Base-by-base conservation (phyloP, 2,113 vertebrate genomes). In the Otus sunia region DNA sequence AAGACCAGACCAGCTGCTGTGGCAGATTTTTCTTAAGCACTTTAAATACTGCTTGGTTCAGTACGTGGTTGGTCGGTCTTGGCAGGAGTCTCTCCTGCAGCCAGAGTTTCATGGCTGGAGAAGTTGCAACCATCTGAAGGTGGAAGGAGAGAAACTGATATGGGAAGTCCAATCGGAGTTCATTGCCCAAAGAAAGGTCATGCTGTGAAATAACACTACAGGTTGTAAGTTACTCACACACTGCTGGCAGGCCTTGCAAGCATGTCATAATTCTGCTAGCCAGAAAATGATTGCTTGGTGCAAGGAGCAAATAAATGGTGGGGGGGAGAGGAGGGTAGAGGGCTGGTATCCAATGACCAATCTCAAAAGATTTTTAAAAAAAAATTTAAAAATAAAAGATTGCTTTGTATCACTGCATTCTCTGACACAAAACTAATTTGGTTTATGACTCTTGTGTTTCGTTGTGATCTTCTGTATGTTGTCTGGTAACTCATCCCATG, bases 41-140 rank as follows among this genome's bases (percentile, higher is more conserved):
- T 92, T 94, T 55, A 87, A 95, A 62, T 91, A 80, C 10, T 74
- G 27, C 36, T 80, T 87, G 32, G 32, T 63, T 86, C 43, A 63
- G 47, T 55, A 50, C 10, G 13, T 60, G 68, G 26, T 60, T 60
- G 68, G 26, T 60, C 10, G 3, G 3, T 45, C 11, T 55, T 74
- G 59, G 60, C 60, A 72, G 53, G 68, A 89, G 15, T 56, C 47
- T 77, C 37, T 81, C 73, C 73, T 67, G 14, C 0, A 0, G 56
- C 32, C 84, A 56, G 6, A 79, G 18, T 84, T 91, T 92, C 41
- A 53, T 43, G 50, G 55, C 72, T 92, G 32, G 12, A 74, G 68
- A 92, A 84, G 56, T 7, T 50, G 50, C 43, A 84, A 14, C 37
- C 5, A 23, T 55, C 37, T 84, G 64, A 67, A 80, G 81, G 68